Base-by-base conservation (phyloP, 2,888 invertebrate genomes). In the Drosophila colorata region DNA sequence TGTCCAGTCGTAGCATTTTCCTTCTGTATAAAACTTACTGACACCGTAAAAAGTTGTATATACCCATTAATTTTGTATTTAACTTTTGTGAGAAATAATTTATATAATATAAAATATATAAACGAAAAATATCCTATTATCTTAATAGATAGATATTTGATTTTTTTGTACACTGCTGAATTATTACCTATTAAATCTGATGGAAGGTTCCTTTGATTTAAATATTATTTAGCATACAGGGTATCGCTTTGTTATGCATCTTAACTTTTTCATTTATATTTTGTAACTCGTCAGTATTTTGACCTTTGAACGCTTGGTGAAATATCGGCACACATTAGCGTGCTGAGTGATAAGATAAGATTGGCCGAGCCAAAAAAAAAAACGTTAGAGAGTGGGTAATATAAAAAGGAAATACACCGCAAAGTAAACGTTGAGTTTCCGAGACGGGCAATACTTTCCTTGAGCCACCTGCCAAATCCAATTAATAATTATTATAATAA, bases 401-500 rank as follows among this genome's bases (percentile, higher is more conserved):
- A 57, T 28, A 46, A 59, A 72, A 48, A 13, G 38, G 23, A 56
- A 56, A 38, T 63, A 38, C 44, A 51, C 1, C 35, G 23, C n/a
- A 23, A 11, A 38, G 40, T 14, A 43, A 43, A 23, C 53, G 40
- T 58, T 53, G 35, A 59, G 44, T 20, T 6, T 11, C n/a, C 6
- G 18, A n/a, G 23, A 35, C n/a, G 37, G n/a, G n/a, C 43, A 37
- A 44, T 44, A 63, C 79, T 74, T 84, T 78, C 80, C 37, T 55
- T 25, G 6, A 40, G 53, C 52, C 67, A 69, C 31, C 71, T 59
- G 59, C 35, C 66, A 63, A 80, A 75, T 68, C 79, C 87, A 85
- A 85, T 87, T 87, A 79, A 85, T 82, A 76, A 82, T 85, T 79
- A 82, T 82, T 87, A 72, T 65, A 64, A 78, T 78, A 71, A 63